These are phyloP conservation scores for Smithornis capensis DNA, from an alignment of 2,113 vertebrate genomes.

Conservation along the genomic window DNA sequence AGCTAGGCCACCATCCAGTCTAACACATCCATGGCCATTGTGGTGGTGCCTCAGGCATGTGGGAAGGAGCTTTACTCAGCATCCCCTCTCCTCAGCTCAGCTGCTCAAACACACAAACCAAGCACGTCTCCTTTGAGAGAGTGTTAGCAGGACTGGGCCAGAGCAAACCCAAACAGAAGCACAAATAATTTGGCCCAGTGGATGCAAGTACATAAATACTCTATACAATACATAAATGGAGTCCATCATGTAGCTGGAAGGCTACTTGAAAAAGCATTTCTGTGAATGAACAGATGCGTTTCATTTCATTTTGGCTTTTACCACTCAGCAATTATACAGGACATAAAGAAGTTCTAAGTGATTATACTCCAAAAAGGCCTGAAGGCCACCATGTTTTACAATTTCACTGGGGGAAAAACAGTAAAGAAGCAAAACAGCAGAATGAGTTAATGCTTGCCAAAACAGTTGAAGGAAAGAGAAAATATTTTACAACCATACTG, in stretches of 20 bases:
- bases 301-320: neutral
- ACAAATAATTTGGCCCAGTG: neutral
- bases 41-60: neutral
- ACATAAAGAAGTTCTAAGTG: neutral
- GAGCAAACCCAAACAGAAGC: constrained; percentile 7
- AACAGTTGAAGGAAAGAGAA: neutral
- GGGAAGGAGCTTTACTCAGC: neutral
- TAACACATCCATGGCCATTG: neutral
- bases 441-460: neutral
- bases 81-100: neutral
- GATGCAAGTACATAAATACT: neutral
- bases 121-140: neutral
- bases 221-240: neutral
- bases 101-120: neutral
- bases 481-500: neutral
- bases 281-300: neutral
- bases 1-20: neutral
- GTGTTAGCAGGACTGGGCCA: neutral
- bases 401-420: neutral
- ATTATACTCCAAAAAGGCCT: neutral
- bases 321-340: neutral
- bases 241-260: neutral
- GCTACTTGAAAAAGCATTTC: neutral
- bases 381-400: neutral
- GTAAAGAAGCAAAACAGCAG: neutral